Evolutionary conservation across 2,888 invertebrate species (phyloP).

Genomic region (Agriopis marginaria): DNA sequence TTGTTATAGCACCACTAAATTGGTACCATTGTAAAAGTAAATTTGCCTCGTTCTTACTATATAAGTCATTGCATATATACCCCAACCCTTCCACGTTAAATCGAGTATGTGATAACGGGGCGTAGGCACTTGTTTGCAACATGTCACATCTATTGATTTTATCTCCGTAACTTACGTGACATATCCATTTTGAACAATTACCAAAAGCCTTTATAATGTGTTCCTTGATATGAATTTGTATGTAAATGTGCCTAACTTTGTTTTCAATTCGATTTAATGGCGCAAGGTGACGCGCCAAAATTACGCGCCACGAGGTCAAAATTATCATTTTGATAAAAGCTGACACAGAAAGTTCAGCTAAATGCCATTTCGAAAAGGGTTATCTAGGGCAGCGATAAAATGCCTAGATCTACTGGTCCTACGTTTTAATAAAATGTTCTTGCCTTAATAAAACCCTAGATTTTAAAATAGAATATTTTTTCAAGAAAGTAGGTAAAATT

Average conservation of each 20-base stretch:
- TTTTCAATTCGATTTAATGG: constrained; percentile 38
- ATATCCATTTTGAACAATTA: constrained; percentile 12
- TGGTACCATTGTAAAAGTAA: too few species aligned
- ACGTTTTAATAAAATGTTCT: constrained; percentile 5
- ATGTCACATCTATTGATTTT: constrained; percentile 1
- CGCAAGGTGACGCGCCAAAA: constrained; percentile 36
- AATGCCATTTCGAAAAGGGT: constrained; percentile 19
- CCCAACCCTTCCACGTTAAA: neutral
- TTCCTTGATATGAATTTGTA: constrained; percentile 34
- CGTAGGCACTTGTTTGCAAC: neutral
- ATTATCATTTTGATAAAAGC: constrained; percentile 40
- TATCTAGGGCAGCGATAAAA: constrained; percentile 6
- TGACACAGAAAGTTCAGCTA: constrained; percentile 31
- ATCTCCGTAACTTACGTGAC: constrained; percentile 13
- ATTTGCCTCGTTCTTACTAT: too few species aligned
- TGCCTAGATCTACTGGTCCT: constrained; percentile 8
- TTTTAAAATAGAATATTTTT: neutral
- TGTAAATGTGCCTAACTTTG: constrained; percentile 38
- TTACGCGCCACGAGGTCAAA: too few species aligned
- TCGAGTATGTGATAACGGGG: neutral
- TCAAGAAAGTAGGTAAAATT: neutral
- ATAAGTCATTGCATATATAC: too few species aligned
- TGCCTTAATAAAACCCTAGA: neutral
- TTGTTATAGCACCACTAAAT: too few species aligned
- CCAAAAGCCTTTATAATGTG: constrained; percentile 10